Evolutionary conservation across 2,113 vertebrate genomes (phyloP).

Genomic region (Varanus komodoensis): DNA sequence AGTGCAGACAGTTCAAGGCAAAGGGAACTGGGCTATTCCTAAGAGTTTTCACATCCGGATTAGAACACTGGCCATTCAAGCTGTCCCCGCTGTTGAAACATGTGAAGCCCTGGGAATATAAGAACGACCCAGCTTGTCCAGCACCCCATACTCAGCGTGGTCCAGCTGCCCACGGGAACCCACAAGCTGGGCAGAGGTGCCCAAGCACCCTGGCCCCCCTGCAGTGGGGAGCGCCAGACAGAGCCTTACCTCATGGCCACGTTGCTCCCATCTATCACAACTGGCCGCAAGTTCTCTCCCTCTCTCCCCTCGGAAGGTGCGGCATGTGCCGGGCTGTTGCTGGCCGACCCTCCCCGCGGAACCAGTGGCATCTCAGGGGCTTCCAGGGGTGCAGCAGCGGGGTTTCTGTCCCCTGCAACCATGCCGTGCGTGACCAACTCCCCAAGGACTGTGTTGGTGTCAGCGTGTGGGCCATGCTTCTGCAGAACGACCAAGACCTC

Average conservation of each 20-base stretch:
- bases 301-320: conserved; percentile 63
- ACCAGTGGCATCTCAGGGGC: conserved; percentile 61
- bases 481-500: conserved; percentile 85
- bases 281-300: conserved; percentile 81
- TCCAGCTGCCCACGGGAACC: no score
- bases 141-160: no score
- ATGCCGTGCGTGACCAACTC: conserved; percentile 87
- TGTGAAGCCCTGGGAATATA: background rate
- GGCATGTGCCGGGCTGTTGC: conserved; percentile 51
- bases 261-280: conserved; percentile 97
- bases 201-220: no score
- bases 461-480: conserved; percentile 86
- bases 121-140: no score
- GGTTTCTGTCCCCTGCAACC: conserved; percentile 70
- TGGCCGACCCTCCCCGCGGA: conserved; percentile 71
- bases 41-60: background rate
- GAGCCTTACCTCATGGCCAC: conserved; percentile 93
- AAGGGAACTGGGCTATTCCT: background rate
- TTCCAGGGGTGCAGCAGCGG: conserved; percentile 31
- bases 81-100: background rate
- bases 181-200: no score
- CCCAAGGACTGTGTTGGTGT: conserved; percentile 91
- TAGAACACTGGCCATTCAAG: background rate
- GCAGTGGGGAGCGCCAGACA: no score
- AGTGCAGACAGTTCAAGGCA: background rate